Evolutionary conservation across 1,140 invertebrate species (phyloP), one percentile per base, ranked within the genome.

Genomic region (Manduca sexta): DNA sequence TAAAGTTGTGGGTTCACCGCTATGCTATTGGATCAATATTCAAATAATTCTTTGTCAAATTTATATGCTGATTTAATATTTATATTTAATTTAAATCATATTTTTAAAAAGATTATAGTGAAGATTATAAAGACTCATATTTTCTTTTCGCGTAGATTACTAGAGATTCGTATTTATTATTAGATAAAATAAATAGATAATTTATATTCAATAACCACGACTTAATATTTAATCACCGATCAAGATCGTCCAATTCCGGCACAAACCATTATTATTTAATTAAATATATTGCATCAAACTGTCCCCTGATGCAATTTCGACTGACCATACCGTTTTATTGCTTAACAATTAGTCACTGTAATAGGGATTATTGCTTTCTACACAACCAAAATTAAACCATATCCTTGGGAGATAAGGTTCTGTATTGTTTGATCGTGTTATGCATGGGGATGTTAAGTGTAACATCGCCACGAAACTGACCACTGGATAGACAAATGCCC

Each of bases 261-360:
- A 45, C 49, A 18, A 29, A 37, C 50, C 37, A 64, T 62, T 69
- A 62, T 60, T 56, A 63, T 59, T 59, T 58, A 61, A 67, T 65
- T 60, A 69, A 61, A 45, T 54, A 42, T 49, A 57, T 61, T 58
- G 59, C 59, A 69, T 58, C 57, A 51, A 52, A 50, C 49, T 39
- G 16, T 42, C 53, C 53, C 53, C 41, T 46, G 45, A 46, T 45
- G 8, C 26, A 31, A 42, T 56, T 37, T 21, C 46, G 30, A 54
- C 52, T 62, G 62, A 63, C 62, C 74, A 77, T 77, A 69, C 58
- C 67, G 74, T 61, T 77, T 77, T 74, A 77, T 77, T 70, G 71
- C 74, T 44, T 49, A 59, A 65, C 74, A 73, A 76, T 76, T 74
- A 76, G 56, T 37, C 26, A 26, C 44, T 37, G 38, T 37, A 39